A percentile compares a stretch with the other conserved stretches of the same genome.
Evolutionary conservation across 2,797 vertebrate genomes (phyloP).

Genomic region (Vultur gryphus): DNA sequence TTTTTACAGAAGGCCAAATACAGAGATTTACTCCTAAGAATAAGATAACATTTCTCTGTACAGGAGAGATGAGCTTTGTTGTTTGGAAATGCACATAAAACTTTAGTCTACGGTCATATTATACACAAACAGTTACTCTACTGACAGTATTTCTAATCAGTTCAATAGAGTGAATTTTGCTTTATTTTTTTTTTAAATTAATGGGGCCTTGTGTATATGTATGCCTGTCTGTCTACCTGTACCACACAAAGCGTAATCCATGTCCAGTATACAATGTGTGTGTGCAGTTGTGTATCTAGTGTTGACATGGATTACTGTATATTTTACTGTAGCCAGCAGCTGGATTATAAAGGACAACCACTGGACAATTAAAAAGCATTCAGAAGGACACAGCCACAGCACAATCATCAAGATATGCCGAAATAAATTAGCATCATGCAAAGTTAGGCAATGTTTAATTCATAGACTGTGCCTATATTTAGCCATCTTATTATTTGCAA

Average conservation of each 20-base stretch:
- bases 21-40: background rate
- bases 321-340: constrained; percentile 24
- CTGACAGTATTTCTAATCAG: background rate
- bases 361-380: constrained; percentile 58
- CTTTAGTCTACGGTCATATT: background rate
- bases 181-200: background rate
- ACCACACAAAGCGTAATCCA: background rate
- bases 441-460: constrained; percentile 70
- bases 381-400: constrained; percentile 46
- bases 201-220: background rate
- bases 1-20: background rate
- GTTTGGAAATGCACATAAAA: background rate
- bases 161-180: background rate
- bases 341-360: constrained; percentile 49
- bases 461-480: constrained; percentile 65
- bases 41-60: background rate
- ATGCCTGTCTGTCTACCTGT: background rate
- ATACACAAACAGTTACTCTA: background rate
- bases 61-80: background rate
- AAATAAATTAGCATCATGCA: constrained; percentile 69
- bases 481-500: constrained; percentile 58
- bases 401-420: constrained; percentile 49
- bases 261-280: too few species aligned
- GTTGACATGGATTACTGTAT: background rate
- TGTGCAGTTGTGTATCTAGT: background rate